A percentile compares a stretch with the other conserved stretches of the same genome.
phyloP scores from a whole-genome alignment of 2,113 vertebrate species.

The Halcyon senegalensis region DNA sequence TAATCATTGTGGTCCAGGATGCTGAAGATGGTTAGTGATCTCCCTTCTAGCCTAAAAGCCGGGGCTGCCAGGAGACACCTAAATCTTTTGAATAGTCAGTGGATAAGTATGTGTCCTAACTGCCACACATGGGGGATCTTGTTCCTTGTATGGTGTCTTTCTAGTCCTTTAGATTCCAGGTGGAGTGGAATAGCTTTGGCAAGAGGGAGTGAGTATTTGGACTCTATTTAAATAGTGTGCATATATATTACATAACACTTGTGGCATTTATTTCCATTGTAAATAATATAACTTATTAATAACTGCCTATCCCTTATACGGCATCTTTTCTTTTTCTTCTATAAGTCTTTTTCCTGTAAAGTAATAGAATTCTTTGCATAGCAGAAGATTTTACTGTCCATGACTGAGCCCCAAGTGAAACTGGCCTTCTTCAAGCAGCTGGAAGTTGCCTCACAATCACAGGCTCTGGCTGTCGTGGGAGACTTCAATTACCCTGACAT shows the following conservation, averaged over 20 bases:
- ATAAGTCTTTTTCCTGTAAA: not conserved
- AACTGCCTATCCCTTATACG: not conserved
- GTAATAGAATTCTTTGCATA: not conserved
- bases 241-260: not conserved
- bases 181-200: not conserved
- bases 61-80: not conserved
- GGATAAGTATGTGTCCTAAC: not conserved
- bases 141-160: not conserved
- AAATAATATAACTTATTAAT: not conserved
- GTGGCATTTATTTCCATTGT: not conserved
- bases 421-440: not conserved
- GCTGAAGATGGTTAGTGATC: not conserved
- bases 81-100: not conserved
- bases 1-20: not conserved
- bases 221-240: not conserved
- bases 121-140: not conserved
- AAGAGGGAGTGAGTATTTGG: not conserved
- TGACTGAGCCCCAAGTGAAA: not conserved
- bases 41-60: not conserved
- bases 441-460: too few relatives aligned
- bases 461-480: too few relatives aligned
- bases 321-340: not conserved
- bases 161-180: not conserved
- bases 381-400: conserved; percentile 9
- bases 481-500: too few relatives aligned